Evolutionary conservation across 2,888 invertebrate genomes (phyloP).

Genomic region (Heliconius sara): DNA sequence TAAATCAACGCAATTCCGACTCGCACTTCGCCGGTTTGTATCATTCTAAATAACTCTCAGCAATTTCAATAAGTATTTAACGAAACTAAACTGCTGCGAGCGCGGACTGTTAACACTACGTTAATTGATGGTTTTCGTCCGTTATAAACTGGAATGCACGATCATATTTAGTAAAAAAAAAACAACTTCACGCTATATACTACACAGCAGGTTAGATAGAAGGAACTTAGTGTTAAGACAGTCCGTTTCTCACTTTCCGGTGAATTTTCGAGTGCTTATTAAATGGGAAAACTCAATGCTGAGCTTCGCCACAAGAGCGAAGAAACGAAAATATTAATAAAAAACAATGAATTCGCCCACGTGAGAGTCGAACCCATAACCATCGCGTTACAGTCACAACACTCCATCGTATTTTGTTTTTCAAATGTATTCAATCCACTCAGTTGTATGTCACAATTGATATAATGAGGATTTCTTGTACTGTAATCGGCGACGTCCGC

Average conservation of each 20-base stretch:
- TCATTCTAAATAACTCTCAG: constrained; percentile 45
- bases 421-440: constrained; percentile 28
- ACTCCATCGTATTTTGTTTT: constrained; percentile 28
- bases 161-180: constrained; percentile 15
- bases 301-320: too few species aligned
- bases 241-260: too few species aligned
- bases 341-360: too few species aligned
- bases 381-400: too few species aligned
- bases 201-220: too few species aligned
- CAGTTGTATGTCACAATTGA: constrained; percentile 53
- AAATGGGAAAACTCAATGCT: too few species aligned
- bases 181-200: too few species aligned
- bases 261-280: too few species aligned
- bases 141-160: constrained; percentile 23
- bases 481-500: constrained; percentile 62
- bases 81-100: constrained; percentile 31
- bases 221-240: too few species aligned
- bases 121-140: constrained; percentile 38
- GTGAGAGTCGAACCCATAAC: too few species aligned
- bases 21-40: constrained; percentile 8
- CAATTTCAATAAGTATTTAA: constrained; percentile 40
- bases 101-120: constrained; percentile 26
- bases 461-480: constrained; percentile 61
- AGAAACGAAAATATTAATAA: too few species aligned
- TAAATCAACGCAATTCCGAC: too few species aligned